phyloP scores from a whole-genome alignment of 1,140 invertebrate species.

The Prorops nasuta region DNA sequence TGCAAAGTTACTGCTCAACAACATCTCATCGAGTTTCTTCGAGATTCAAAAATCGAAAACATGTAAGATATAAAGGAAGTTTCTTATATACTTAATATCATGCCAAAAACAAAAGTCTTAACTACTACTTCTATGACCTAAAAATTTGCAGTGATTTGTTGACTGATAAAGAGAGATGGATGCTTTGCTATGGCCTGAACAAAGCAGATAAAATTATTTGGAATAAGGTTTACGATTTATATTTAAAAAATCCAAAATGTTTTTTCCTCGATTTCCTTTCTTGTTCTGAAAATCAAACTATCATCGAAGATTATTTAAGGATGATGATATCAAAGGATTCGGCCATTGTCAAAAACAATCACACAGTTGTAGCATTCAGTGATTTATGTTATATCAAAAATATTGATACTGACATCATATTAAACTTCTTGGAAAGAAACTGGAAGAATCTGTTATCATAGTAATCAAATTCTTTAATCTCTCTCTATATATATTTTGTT shows the following conservation, averaged over 20 bases:
- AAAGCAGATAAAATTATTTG: conserved; percentile 14
- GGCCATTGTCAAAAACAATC: too few species aligned
- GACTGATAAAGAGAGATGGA: too few species aligned
- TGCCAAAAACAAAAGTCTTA: too few species aligned
- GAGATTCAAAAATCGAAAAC: not conserved
- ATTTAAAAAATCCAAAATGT: conserved; percentile 16
- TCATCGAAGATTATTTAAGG: conserved; percentile 23
- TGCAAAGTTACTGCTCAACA: conserved; percentile 25
- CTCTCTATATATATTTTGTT: too few species aligned
- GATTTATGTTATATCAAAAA: not conserved
- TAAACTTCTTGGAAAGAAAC: too few species aligned
- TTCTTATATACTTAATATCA: too few species aligned
- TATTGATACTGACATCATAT: not conserved
- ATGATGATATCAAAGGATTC: too few species aligned
- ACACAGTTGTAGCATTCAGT: too few species aligned
- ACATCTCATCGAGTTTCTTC: not conserved
- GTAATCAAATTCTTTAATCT: too few species aligned
- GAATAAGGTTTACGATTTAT: conserved; percentile 14
- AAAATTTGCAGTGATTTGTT: too few species aligned
- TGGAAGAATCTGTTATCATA: too few species aligned
- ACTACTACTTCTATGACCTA: too few species aligned
- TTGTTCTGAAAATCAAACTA: conserved; percentile 22
- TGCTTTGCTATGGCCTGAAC: conserved; percentile 7
- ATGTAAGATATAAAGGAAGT: not conserved
- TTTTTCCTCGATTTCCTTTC: conserved; percentile 17